Base-by-base conservation (phyloP, 1,140 invertebrate species). In the Solen grandis region DNA sequence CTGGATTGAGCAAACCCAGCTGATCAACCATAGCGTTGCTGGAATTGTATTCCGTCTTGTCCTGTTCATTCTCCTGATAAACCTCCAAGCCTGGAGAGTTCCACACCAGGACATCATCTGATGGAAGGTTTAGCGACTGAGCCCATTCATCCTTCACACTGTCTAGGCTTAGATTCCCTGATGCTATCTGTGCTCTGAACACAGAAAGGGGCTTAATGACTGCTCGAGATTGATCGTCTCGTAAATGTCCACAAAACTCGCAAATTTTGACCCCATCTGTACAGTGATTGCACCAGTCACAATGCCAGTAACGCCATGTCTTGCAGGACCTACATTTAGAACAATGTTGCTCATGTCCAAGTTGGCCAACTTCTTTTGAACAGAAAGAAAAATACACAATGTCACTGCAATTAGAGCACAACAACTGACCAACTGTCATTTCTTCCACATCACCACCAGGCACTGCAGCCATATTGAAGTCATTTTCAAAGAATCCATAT, bases 331-430 rank as follows among this genome's bases (percentile, higher is more conserved):
- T 14, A 38, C 77, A 80, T 29, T 38, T 22, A 35, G n/a, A 41
- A 25, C 77, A 80, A 31, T 80, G 77, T 19, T 70, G 55, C 16
- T 80, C 77, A 65, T 80, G 54, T n/a, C 69, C 77, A 52, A 72
- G 5, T 29, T 80, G 66, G 27, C 57, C 77, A 13, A 80, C 55
- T 25, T 72, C 77, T 25, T 63, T 63, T 22, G 36, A 22, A 50
- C 77, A 80, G 62, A 80, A 80, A n/a, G 77, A 80, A 65, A 46
- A 80, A 36, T 63, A 80, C 5, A 80, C 77, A 5, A 72, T 38
- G 14, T 73, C 59, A 55, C 77, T 80, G 41, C 68, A 72, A 29
- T 50, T 63, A 52, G 31, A 52, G n/a, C 57, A 63, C n/a, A 80
- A 63, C 22, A 80, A 33, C 50, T 72, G 55, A 1, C 68, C 77